Evolutionary conservation across 2,888 invertebrate genomes (phyloP).

Genomic region (Dolomedes plantarius): DNA sequence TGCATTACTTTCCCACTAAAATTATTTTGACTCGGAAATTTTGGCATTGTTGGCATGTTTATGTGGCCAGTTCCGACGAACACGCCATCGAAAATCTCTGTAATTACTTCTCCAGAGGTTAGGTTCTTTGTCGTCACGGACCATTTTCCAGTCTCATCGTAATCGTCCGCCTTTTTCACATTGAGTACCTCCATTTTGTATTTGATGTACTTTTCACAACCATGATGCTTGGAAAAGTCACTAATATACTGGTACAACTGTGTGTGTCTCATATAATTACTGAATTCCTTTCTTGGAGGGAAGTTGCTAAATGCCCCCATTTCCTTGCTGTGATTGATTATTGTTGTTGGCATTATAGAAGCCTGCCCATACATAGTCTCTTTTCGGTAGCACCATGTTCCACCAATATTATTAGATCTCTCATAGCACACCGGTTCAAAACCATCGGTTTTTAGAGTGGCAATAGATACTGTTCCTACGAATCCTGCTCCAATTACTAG

Average conservation of each 20-base stretch:
- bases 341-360: constrained; percentile 76
- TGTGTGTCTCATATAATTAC: constrained; percentile 78
- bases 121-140: constrained; percentile 58
- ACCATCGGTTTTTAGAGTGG: constrained; percentile 76
- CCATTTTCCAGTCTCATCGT: constrained; percentile 69
- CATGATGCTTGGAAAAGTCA: constrained; percentile 71
- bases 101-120: constrained; percentile 9
- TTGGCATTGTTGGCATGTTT: constrained; percentile 77
- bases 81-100: constrained; percentile 76
- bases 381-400: constrained; percentile 76
- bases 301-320: constrained; percentile 77
- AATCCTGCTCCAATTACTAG: constrained; percentile 77
- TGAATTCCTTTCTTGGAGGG: constrained; percentile 76
- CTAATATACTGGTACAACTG: constrained; percentile 76
- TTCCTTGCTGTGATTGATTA: constrained; percentile 77
- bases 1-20: constrained; percentile 75
- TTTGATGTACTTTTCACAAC: constrained; percentile 70
- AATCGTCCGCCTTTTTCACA: constrained; percentile 44
- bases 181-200: constrained; percentile 48
- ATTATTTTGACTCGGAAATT: constrained; percentile 76
- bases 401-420: constrained; percentile 75
- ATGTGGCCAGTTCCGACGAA: constrained; percentile 79
- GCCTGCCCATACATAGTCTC: constrained; percentile 70
- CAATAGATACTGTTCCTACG: constrained; percentile 76
- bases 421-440: constrained; percentile 76